Base-by-base conservation (phyloP, 2,888 invertebrate genomes). In the Vanessa cardui region DNA sequence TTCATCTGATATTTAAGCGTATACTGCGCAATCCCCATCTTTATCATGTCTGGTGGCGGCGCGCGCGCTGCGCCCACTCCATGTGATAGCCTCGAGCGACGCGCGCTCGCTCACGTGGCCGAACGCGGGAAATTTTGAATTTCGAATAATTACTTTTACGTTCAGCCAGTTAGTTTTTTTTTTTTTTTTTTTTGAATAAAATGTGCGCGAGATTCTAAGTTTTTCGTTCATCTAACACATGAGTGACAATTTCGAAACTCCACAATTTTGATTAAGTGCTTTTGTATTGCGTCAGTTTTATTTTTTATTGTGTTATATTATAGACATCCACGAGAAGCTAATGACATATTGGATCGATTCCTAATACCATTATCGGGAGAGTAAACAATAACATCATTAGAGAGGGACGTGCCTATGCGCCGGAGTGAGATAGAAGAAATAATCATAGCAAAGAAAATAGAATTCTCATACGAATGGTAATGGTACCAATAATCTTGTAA, bases 61-160 rank as follows among this genome's bases (percentile, higher is more conserved):
- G 76, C 77, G 83, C 79, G 80, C 75, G 80, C 82, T 74, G 77
- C 78, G 74, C 81, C 79, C 86, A 86, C 90, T 89, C 88, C 92
- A 92, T 90, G 92, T 89, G 92, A 92, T 88, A 87, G 92, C 92
- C 92, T 76, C 90, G 89, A 91, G 92, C 92, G 84, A 85, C 86
- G 82, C 85, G 85, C 85, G 78, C 83, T 54, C 79, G 77, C 82
- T 82, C 86, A 85, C 86, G 85, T 85, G 83, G 78, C 77, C 73
- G 79, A 56, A 70, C 75, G 86, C 87, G 87, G 83, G 82, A 86
- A 85, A 26, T 79, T 81, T 79, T 69, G 72, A 81, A 83, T 79
- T 80, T 77, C 58, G 73, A 78, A 80, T 78, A 64, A 70, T 71
- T 71, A 69, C 61, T 62, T 70, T 72, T 73, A 70, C 64, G 46